Evolutionary conservation across 2,797 vertebrate genomes (phyloP), one percentile per base, ranked within the genome.

Genomic region (Clarias laeviceps): DNA sequence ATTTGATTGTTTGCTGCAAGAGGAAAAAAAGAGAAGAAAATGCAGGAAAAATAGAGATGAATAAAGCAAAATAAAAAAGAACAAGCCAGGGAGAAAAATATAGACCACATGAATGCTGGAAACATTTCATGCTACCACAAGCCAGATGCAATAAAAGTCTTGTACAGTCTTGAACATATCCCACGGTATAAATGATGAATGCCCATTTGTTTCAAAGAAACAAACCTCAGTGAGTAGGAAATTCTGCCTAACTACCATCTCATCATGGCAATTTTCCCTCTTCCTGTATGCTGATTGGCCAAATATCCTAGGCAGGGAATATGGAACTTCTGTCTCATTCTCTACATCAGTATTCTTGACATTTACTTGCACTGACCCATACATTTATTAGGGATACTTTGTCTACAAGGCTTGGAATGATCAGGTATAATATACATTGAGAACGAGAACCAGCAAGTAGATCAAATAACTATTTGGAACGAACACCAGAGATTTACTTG

Each of bases 221-320:
- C 61, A 80, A 32, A 37, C 73, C 45, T 62, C 61, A 37, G 73
- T 34, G 27, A 56, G 27, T 4, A 27, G 40, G 59, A 76, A 73
- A 72, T 85, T 85, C 84, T 85, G 86, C 86, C 81, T 87, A 82
- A 84, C 50, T 50, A 86, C 84, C 37, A 73, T 86, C 84, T 45
- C 82, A 82, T 74, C 82, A 80, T 85, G 73, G 37, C 61, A 62
- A 50, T 59, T 88, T 56, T 29, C 11, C 59, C 62, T 5, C 73
- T 77, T n/a, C 61, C 22, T 73, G 56, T 27, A 20, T 80, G 68
- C 65, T 73, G 80, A 86, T 90, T 87, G 80, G 87, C 69, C 84
- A 88, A 72, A 86, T 45, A 64, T 84, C 64, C 32, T 50, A 22
- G 4, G 22, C 73, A 72, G 4, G 62, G 45, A 70, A 64, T 70